These are phyloP conservation scores for Drosophila vallismaia DNA, from an alignment of 2,888 invertebrate species.

Conservation along the genomic window DNA sequence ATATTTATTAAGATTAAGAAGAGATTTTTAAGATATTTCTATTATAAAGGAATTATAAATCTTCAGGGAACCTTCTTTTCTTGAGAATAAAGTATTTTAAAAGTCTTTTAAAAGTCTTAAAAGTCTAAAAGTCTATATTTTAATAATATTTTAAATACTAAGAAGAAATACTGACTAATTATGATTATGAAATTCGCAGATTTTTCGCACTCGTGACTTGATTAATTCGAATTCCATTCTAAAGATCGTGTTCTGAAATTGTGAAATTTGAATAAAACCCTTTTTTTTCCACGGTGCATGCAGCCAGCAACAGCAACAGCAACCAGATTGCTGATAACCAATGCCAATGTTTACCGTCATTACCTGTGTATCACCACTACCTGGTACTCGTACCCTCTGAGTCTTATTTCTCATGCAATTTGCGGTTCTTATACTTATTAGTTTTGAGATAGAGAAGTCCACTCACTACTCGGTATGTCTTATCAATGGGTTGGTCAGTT, in stretches of 20 bases:
- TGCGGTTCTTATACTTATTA: constrained; percentile 59
- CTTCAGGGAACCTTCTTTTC: too few species aligned
- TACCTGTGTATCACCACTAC: constrained; percentile 39
- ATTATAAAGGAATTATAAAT: too few species aligned
- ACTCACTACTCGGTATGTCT: constrained; percentile 30
- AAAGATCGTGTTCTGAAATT: background rate
- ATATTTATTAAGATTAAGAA: too few species aligned
- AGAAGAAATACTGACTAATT: too few species aligned
- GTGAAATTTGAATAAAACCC: background rate
- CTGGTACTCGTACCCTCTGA: constrained; percentile 14
- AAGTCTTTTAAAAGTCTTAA: too few species aligned
- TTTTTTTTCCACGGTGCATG: constrained; percentile 25
- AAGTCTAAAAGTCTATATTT: too few species aligned
- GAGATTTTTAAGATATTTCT: too few species aligned
- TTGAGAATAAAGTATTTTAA: too few species aligned
- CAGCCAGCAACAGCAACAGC: background rate
- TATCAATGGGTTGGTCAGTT: constrained; percentile 54
- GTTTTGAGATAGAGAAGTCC: constrained; percentile 53
- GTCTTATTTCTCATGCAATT: constrained; percentile 64
- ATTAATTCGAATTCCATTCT: too few species aligned
- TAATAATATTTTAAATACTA: too few species aligned
- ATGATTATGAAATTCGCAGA: too few species aligned
- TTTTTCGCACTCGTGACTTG: background rate
- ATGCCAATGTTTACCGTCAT: constrained; percentile 35
- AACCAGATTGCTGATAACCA: constrained; percentile 22